Evolutionary conservation across 2,888 invertebrate species (phyloP).

Genomic region (Andrena dorsata): DNA sequence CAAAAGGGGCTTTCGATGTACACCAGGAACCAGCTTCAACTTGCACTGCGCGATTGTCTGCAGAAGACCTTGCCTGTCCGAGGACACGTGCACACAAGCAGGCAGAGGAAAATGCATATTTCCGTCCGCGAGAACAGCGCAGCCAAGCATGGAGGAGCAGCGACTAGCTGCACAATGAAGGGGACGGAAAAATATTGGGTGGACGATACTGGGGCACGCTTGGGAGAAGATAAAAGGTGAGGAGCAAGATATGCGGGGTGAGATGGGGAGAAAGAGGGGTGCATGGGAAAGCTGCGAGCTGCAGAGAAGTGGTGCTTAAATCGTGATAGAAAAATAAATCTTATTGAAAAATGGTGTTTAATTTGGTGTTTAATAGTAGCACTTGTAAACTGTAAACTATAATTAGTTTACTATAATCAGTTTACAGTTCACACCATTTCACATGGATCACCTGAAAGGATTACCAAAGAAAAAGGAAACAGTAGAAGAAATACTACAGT

Average conservation of each 20-base stretch:
- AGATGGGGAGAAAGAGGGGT: slow-evolving; percentile 1
- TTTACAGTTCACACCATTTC: too few species aligned
- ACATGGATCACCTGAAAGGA: too few species aligned
- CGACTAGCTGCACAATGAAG: slow-evolving; percentile 60
- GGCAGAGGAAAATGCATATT: slow-evolving; percentile 50
- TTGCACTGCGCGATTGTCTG: slow-evolving; percentile 31
- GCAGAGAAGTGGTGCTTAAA: too few species aligned
- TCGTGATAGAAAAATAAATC: too few species aligned
- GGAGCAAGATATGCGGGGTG: slow-evolving; percentile 29
- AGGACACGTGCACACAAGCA: slow-evolving; percentile 14
- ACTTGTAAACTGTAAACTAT: too few species aligned
- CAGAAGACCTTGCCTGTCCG: slow-evolving; percentile 47
- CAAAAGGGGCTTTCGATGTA: slow-evolving; percentile 46
- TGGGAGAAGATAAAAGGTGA: slow-evolving; percentile 27
- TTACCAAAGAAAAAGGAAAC: too few species aligned
- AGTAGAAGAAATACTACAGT: too few species aligned
- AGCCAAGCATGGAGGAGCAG: slow-evolving; percentile 73
- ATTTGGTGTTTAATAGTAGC: too few species aligned
- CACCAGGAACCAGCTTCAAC: slow-evolving; percentile 38
- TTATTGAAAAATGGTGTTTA: too few species aligned
- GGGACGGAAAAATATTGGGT: slow-evolving; percentile 51
- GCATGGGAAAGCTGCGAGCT: too few species aligned
- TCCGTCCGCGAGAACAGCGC: slow-evolving; percentile 49
- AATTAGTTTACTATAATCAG: too few species aligned
- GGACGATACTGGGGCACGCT: slow-evolving; percentile 13